A percentile compares a stretch with the other conserved stretches of the same genome.
Conservation (phyloP, 2,888 invertebrate species). For the Eupithecia pulchellata region DNA sequence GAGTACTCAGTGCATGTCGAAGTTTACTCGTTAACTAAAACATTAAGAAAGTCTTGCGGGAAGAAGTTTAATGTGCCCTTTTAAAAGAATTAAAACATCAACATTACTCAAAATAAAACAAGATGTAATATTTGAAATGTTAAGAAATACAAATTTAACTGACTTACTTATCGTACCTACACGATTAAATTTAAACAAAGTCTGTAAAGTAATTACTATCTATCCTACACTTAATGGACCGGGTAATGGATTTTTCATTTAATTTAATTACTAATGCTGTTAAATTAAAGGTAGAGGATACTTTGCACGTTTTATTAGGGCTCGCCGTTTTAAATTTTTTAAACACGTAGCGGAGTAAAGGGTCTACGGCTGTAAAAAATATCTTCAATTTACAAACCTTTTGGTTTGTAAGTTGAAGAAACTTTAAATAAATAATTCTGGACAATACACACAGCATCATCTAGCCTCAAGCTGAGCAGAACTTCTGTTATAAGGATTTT, state of each 20-base stretch:
- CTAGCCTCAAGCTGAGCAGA: too few species aligned
- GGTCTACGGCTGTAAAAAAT: not conserved
- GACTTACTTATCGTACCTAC: not conserved
- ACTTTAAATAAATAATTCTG: too few species aligned
- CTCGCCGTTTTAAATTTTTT: constrained; percentile 9
- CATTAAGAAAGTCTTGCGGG: constrained; percentile 78
- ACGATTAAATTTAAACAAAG: not conserved
- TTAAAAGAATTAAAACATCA: not conserved
- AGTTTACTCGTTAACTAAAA: constrained; percentile 75
- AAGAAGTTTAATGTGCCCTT: constrained; percentile 63
- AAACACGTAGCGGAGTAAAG: constrained; percentile 8
- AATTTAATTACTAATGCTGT: constrained; percentile 3
- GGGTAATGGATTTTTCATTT: constrained; percentile 24
- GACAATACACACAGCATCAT: too few species aligned
- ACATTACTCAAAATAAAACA: not conserved
- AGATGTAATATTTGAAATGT: too few species aligned
- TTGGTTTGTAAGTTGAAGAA: too few species aligned
- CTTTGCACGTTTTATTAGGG: constrained; percentile 12
- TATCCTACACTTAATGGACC: constrained; percentile 19
- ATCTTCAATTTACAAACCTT: not conserved
- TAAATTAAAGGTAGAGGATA: constrained; percentile 13
- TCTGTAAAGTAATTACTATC: constrained; percentile 47
- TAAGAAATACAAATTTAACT: too few species aligned
- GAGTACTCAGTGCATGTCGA: constrained; percentile 54
- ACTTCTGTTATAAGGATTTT: not conserved